Base-by-base conservation (phyloP, 1,140 invertebrate genomes). In the Drosophila eugracilis region DNA sequence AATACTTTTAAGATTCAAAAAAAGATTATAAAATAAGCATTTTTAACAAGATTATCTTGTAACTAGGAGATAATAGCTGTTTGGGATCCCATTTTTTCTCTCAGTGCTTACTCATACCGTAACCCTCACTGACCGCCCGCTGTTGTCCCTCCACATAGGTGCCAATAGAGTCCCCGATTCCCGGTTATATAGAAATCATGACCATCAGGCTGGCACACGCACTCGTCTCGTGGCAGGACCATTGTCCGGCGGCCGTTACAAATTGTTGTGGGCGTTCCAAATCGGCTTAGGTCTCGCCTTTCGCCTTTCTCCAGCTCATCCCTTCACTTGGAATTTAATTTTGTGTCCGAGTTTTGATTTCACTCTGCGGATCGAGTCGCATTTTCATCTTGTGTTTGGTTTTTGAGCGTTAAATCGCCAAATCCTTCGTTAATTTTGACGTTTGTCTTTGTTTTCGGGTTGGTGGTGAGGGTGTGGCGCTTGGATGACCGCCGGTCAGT, bases 181-280 rank as follows among this genome's bases (percentile, higher is more conserved):
- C 22, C 9, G 42, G 17, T 22, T 48, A 63, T 48, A 22, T 12
- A 45, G 15, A 48, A 70, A 41, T 54, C 32, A 12, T 34, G 24
- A 19, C 28, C 52, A 48, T 30, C 22, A 22, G 9, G 48, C 21
- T 37, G 62, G 45, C 70, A 63, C 70, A 72, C 69, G 69, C 69
- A 74, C 57, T 67, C 28, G 32, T 59, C 48, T 32, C 57, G 41
- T 69, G 65, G 26, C 63, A 50, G 26, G 9, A 26, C 66, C 69
- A 41, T 44, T 50, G 67, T 71, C 45, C 52, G 32, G n/a, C 54
- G 59, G 55, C 89, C 78, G 69, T 86, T 85, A 90, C 89, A 90
- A 90, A 90, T 90, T 90, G 84, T 90, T 90, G 89, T 90, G 89
- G 80, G 89, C 89, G 89, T 90, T 85, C 54, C 75, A 85, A 90